Conservation (phyloP, 2,888 invertebrate genomes). For the Disparrhopalites patrizii region DNA sequence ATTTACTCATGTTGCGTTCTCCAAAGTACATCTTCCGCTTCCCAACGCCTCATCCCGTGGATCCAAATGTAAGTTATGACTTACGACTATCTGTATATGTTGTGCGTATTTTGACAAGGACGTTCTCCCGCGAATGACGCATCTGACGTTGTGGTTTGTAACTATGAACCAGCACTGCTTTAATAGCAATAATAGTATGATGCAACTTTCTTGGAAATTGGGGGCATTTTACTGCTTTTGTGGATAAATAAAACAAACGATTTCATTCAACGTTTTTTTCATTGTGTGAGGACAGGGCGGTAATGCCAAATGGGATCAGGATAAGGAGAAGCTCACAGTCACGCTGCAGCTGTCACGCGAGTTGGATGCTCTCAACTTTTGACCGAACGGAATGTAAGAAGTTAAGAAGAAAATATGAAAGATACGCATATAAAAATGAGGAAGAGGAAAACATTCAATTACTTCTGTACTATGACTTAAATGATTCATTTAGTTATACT, state of each 20-base stretch:
- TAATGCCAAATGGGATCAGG: slow-evolving; percentile 72
- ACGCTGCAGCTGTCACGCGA: slow-evolving; percentile 73
- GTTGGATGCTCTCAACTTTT: slow-evolving; percentile 83
- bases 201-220: too few species aligned
- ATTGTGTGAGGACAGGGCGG: slow-evolving; percentile 57
- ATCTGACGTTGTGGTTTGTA: too few species aligned
- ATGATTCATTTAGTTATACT: too few species aligned
- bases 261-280: not conserved
- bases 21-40: slow-evolving; percentile 66
- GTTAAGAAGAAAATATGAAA: not conserved
- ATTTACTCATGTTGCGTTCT: slow-evolving; percentile 62
- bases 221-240: not conserved
- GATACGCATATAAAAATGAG: not conserved
- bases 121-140: too few species aligned
- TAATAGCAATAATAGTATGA: too few species aligned
- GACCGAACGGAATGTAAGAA: slow-evolving; percentile 44
- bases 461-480: too few species aligned
- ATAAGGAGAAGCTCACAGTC: slow-evolving; percentile 63
- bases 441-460: not conserved
- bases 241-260: not conserved
- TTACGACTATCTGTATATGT: not conserved
- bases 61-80: slow-evolving; percentile 57
- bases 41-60: slow-evolving; percentile 73
- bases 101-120: not conserved
- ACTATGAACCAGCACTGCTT: too few species aligned